Base-by-base conservation (phyloP, 2,113 vertebrate genomes). In the Solea solea region DNA sequence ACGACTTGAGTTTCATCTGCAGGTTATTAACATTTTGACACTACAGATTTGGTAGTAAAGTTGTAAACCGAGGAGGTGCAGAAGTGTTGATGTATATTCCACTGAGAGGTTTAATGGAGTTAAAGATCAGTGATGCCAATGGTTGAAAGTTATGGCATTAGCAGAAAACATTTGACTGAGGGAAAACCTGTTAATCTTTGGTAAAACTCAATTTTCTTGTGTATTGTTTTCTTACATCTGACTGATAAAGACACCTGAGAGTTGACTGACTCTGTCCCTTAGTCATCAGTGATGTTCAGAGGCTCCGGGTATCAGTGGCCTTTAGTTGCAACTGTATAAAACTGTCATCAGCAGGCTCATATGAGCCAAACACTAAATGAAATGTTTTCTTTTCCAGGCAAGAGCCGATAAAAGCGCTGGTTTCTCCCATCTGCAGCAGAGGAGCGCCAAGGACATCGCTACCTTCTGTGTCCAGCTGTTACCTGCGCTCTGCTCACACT, bases 371-470 rank as follows among this genome's bases (percentile, higher is more conserved):
- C 40, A 8, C 40, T 40, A 34, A n/a, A 14, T 51, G 4, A 58
- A 46, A 10, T n/a, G 1, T 51, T 34, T 50, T 58, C 9, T 63
- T 83, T 60, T 13, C 0, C 78, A 98, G 98, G 93, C 63, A 65
- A 95, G 92, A 90, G 87, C 90, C 15, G 92, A 86, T 77, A 95
- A 89, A 85, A 93, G 93, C 58, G 56, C 93, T 75, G 97, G 97
- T 67, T 98, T 98, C 91, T 96, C 96, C 51, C 96, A 96, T 83
- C 92, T 99, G 34, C 94, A 94, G 62, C 97, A 96, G 88, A 95
- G 72, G 76, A 94, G 94, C 52, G 74, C 95, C 21, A 93, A 91
- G 74, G 95, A 98, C 63, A 84, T 98, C 5, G 92, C 91, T 21
- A 21, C 48, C 2, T 92, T 9, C 67, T 90, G 94, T 25, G 71